phyloP scores from a whole-genome alignment of 2,888 invertebrate genomes.

The Caenorhabditis zanzibari region DNA sequence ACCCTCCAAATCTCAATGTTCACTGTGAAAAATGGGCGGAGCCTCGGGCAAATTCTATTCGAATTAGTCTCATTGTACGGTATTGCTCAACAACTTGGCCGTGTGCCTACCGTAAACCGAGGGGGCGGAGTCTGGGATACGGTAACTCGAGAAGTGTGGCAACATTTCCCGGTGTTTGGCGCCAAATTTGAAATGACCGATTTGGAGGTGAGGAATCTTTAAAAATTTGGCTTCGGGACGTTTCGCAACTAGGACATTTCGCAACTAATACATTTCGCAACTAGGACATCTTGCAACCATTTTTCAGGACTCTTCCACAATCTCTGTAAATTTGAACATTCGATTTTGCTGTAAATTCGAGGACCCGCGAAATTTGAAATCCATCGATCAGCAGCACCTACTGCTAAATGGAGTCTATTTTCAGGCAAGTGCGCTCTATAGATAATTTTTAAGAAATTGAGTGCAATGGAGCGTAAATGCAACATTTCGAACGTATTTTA shows the following conservation, averaged over 20 bases:
- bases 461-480: too few species aligned
- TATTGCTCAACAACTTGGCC: conserved; percentile 15
- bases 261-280: too few species aligned
- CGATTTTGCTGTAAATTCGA: conserved; percentile 43
- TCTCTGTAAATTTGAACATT: conserved; percentile 34
- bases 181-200: conserved; percentile 19
- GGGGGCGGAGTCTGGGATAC: conserved; percentile 15
- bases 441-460: background rate
- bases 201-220: conserved; percentile 16
- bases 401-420: conserved; percentile 43
- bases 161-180: conserved; percentile 37
- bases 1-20: conserved; percentile 49
- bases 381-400: conserved; percentile 20
- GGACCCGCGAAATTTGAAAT: conserved; percentile 26
- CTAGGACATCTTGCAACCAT: too few species aligned
- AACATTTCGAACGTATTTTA: too few species aligned
- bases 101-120: conserved; percentile 40
- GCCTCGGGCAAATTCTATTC: conserved; percentile 41
- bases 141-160: conserved; percentile 1
- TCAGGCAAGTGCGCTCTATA: conserved; percentile 20
- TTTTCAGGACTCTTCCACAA: conserved; percentile 22
- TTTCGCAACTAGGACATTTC: too few species aligned
- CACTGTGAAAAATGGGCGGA: conserved; percentile 30
- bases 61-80: conserved; percentile 40
- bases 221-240: too few species aligned